Evolutionary conservation across 2,113 vertebrate genomes (phyloP).

Genomic region (Entosphenus tridentatus): DNA sequence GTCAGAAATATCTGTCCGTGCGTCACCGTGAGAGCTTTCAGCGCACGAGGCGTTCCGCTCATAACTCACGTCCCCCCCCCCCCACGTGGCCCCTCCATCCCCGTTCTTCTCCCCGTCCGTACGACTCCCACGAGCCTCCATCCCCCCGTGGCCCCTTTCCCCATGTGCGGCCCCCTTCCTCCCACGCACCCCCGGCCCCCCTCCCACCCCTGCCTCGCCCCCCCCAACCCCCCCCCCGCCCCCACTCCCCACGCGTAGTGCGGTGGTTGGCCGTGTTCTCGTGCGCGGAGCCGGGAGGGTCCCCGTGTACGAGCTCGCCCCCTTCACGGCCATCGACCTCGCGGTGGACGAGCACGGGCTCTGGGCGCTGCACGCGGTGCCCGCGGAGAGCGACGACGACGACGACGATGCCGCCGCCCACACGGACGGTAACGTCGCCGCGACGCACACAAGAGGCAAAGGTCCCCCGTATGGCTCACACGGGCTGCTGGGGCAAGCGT

Average conservation of each 20-base stretch:
- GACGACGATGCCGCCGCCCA: background rate
- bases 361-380: slow-evolving; percentile 46
- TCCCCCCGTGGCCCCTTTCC: background rate
- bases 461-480: no score
- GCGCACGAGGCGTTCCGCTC: no score
- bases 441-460: no score
- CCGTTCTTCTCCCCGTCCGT: background rate
- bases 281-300: slow-evolving; percentile 42
- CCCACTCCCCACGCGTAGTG: slow-evolving; percentile 19
- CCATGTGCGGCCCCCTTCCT: background rate
- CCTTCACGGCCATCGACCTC: slow-evolving; percentile 50
- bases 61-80: background rate
- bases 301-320: slow-evolving; percentile 41
- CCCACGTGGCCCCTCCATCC: background rate
- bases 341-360: slow-evolving; percentile 66
- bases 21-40: no score
- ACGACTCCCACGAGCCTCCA: background rate
- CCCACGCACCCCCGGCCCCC: background rate
- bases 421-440: no score
- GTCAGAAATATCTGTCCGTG: no score
- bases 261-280: slow-evolving; percentile 29
- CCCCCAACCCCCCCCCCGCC: background rate
- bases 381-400: background rate
- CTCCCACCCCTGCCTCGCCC: background rate
- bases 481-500: no score